These are phyloP conservation scores for Fistularia tabacaria DNA, from an alignment of 2,797 vertebrate genomes.

Conservation along the genomic window DNA sequence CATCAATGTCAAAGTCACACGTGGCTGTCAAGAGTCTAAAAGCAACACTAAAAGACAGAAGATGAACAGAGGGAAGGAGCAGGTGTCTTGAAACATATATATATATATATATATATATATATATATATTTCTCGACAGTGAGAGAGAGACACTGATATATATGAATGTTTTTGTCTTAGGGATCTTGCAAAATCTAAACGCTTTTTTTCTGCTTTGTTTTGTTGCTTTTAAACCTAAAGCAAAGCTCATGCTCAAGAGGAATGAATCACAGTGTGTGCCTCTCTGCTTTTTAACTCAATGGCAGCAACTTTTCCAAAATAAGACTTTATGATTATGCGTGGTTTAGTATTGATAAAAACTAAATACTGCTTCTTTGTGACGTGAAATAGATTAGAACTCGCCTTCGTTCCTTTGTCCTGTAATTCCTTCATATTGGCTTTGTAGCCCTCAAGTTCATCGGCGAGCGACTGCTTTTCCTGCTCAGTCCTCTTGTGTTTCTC, in stretches of 20 bases:
- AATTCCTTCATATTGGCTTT: constrained; percentile 89
- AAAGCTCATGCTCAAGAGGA: constrained; percentile 33
- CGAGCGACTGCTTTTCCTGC: constrained; percentile 84
- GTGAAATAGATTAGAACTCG: constrained; percentile 62
- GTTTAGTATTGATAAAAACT: neutral
- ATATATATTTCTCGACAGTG: neutral
- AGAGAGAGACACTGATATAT: neutral
- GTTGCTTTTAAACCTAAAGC: constrained; percentile 17
- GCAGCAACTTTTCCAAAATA: neutral
- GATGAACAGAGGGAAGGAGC: constrained; percentile 28
- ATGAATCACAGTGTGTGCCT: neutral
- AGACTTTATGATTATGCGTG: neutral
- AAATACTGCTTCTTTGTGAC: too few relatives aligned
- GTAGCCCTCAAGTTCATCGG: constrained; percentile 87
- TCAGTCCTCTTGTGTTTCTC: constrained; percentile 83
- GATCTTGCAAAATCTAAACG: constrained; percentile 8
- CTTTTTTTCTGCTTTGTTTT: neutral
- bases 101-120: neutral
- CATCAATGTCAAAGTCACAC: constrained; percentile 30
- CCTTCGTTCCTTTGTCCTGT: constrained; percentile 89
- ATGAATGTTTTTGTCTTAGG: constrained; percentile 22
- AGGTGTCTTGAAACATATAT: constrained; percentile 5
- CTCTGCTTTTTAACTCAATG: neutral
- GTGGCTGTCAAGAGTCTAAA: constrained; percentile 28
- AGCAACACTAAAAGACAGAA: constrained; percentile 26